Evolutionary conservation across 2,113 vertebrate genomes (phyloP).

Genomic region (Paramisgurnus dabryanus): DNA sequence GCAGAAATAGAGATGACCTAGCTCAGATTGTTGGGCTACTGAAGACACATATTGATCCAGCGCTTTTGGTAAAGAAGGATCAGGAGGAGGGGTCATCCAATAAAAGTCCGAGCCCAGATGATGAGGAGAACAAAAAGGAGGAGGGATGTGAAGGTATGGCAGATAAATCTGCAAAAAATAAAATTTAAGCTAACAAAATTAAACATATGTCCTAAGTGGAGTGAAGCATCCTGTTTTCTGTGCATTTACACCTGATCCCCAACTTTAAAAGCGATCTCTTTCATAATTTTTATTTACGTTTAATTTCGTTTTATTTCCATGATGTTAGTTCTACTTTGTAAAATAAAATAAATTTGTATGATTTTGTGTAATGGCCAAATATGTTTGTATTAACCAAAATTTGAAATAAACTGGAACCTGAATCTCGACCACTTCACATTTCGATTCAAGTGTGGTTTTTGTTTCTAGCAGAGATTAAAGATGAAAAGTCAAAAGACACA

Average conservation of each 20-base stretch:
- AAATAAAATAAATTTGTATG: neutral
- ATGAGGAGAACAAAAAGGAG: slow-evolving; percentile 71
- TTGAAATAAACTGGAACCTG: no score
- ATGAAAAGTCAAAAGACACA: slow-evolving; percentile 54
- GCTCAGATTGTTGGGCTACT: slow-evolving; percentile 90
- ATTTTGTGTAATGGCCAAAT: neutral
- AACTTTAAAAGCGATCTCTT: no score
- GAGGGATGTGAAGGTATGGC: slow-evolving; percentile 50
- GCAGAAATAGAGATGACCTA: slow-evolving; percentile 88
- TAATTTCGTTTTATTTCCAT: neutral
- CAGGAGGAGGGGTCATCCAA: slow-evolving; percentile 78
- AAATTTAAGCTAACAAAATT: no score
- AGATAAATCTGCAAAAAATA: neutral
- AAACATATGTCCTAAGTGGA: no score
- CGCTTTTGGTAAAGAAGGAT: slow-evolving; percentile 79
- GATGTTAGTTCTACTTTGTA: no score
- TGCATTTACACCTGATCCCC: no score
- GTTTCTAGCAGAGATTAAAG: slow-evolving; percentile 64
- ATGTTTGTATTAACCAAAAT: no score
- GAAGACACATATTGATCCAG: slow-evolving; percentile 96
- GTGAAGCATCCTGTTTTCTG: no score
- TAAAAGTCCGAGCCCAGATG: slow-evolving; percentile 76
- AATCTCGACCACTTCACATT: neutral
- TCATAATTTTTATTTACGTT: neutral
- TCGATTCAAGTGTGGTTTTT: neutral